Evolutionary conservation across 2,888 invertebrate species (phyloP).

Genomic region (Linnaemya vulpina): DNA sequence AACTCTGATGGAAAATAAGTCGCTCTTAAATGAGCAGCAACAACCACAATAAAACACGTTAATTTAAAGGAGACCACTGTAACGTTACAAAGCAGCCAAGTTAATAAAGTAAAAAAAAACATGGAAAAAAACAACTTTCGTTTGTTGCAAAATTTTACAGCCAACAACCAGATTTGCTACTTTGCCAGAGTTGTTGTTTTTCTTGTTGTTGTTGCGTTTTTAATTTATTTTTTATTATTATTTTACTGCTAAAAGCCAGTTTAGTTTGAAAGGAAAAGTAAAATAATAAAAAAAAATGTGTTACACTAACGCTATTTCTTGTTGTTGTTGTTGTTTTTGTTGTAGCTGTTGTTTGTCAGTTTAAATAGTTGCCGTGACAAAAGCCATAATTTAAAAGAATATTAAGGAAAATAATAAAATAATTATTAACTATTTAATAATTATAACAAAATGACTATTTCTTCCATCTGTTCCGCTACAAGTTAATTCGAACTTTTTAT

Average conservation of each 20-base stretch:
- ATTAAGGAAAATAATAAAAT: neutral
- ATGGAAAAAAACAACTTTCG: conserved; percentile 69
- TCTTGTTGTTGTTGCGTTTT: neutral
- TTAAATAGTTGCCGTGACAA: neutral
- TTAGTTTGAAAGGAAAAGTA: conserved; percentile 67
- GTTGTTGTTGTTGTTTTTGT: conserved; percentile 12
- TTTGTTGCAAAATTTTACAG: conserved; percentile 69
- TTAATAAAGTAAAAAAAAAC: conserved; percentile 16
- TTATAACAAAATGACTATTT: too few relatives aligned
- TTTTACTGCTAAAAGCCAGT: conserved; percentile 59
- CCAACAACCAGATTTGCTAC: conserved; percentile 65
- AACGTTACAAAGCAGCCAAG: conserved; percentile 26
- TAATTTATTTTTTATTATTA: neutral
- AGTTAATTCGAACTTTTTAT: too few relatives aligned
- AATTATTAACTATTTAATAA: neutral
- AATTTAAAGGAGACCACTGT: conserved; percentile 64
- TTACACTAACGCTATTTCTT: conserved; percentile 40
- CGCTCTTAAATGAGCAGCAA: conserved; percentile 33
- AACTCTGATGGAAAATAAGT: conserved; percentile 47
- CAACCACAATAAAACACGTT: conserved; percentile 29
- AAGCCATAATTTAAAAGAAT: conserved; percentile 8
- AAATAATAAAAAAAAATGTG: conserved; percentile 20
- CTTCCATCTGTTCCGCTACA: too few relatives aligned
- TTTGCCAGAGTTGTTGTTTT: conserved; percentile 53
- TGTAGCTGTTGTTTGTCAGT: neutral